Conservation (phyloP, 2,113 vertebrate species). For the Australoheros scitulus region DNA sequence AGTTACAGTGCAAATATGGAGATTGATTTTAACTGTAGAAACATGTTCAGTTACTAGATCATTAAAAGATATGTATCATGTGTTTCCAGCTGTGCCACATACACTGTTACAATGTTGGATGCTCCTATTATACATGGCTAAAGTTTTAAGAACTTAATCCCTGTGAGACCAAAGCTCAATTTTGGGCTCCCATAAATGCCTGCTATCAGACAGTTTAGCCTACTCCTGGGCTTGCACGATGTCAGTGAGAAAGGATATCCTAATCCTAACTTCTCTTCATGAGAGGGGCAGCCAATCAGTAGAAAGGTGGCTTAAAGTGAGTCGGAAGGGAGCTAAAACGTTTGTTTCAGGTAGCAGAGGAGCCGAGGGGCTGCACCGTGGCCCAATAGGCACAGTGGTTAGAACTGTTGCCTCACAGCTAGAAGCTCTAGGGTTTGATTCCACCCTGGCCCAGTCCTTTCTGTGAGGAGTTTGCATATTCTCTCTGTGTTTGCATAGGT, state of each 20-base stretch:
- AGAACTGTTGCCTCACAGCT: no score
- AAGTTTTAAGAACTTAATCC: background rate
- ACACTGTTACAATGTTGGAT: background rate
- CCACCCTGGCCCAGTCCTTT: no score
- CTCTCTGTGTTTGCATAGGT: no score
- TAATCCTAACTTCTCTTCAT: background rate
- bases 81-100: background rate
- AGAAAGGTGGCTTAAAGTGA: background rate
- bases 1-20: background rate
- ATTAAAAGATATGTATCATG: background rate
- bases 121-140: background rate
- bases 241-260: no score
- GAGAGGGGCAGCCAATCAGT: background rate
- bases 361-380: background rate
- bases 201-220: background rate
- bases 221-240: background rate
- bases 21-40: background rate
- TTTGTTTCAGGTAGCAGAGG: background rate
- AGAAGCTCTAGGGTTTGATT: no score
- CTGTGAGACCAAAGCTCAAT: background rate
- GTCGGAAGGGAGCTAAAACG: no score
- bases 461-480: no score
- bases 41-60: background rate
- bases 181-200: background rate
- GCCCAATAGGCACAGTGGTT: background rate